phyloP scores from a whole-genome alignment of 1,140 invertebrate species.

The Listronotus oregonensis region DNA sequence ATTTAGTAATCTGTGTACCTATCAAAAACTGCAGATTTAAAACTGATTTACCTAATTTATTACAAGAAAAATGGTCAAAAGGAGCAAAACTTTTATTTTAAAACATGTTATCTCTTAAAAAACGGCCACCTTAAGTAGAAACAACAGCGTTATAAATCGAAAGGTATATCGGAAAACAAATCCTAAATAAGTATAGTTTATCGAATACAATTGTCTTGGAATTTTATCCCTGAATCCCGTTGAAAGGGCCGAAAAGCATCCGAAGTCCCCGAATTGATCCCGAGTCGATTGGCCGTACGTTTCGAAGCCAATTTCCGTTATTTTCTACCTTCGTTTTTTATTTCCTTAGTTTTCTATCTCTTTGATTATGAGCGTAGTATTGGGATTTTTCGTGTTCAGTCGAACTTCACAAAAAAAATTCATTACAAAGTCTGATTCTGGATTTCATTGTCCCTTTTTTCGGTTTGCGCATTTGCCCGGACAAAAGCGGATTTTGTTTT shows the following conservation, averaged over 20 bases:
- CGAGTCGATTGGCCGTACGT: constrained; percentile 33
- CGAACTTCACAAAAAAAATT: neutral
- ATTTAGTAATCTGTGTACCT: no score
- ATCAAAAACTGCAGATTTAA: no score
- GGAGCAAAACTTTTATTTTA: neutral
- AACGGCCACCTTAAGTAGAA: constrained; percentile 7
- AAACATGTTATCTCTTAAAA: constrained; percentile 1
- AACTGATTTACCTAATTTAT: no score
- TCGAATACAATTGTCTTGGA: constrained; percentile 30
- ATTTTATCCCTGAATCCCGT: constrained; percentile 26
- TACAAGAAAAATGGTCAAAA: no score
- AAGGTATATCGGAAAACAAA: constrained; percentile 33
- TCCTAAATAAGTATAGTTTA: constrained; percentile 23
- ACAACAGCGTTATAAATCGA: constrained; percentile 27
- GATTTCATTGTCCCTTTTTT: no score
- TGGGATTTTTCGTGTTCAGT: constrained; percentile 5
- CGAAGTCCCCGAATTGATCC: constrained; percentile 25
- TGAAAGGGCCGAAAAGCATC: constrained; percentile 29
- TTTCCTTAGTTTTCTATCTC: constrained; percentile 29
- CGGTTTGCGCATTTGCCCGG: no score
- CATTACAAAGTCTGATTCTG: neutral
- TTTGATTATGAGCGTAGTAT: constrained; percentile 22
- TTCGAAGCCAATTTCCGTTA: constrained; percentile 37
- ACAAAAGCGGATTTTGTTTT: neutral
- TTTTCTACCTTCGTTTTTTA: constrained; percentile 34